These are phyloP conservation scores for Hemicrepidius hirtus DNA, from an alignment of 2,888 invertebrate genomes.

Conservation along the genomic window DNA sequence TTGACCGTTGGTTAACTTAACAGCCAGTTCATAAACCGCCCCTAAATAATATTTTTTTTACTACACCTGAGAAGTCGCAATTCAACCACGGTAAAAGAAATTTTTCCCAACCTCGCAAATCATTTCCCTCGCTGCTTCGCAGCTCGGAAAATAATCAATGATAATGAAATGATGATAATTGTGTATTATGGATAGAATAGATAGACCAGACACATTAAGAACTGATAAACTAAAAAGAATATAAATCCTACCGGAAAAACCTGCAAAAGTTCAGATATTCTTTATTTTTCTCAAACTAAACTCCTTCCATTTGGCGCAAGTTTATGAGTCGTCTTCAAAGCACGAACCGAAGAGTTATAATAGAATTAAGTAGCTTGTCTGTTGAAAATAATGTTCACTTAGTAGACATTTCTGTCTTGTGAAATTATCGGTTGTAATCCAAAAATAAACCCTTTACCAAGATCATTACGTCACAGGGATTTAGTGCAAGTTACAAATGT, in stretches of 20 bases:
- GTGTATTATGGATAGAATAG: too few species aligned
- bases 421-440: conserved; percentile 5
- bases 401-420: conserved; percentile 7
- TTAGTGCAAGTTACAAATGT: conserved; percentile 7
- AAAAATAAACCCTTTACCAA: conserved; percentile 9
- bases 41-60: too few species aligned
- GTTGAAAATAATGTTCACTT: conserved; percentile 8
- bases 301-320: background rate
- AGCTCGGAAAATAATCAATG: too few species aligned
- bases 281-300: background rate
- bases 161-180: too few species aligned
- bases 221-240: too few species aligned
- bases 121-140: too few species aligned
- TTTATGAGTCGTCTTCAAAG: background rate
- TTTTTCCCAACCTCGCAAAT: too few species aligned
- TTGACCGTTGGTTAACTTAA: too few species aligned
- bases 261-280: background rate
- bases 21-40: too few species aligned
- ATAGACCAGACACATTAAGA: too few species aligned
- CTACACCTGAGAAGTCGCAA: too few species aligned
- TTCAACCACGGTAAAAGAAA: too few species aligned
- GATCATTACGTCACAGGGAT: background rate
- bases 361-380: background rate
- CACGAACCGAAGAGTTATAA: background rate
- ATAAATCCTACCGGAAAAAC: background rate